phyloP scores from a whole-genome alignment of 2,113 vertebrate genomes.

The Psittacula cyanocephala region DNA sequence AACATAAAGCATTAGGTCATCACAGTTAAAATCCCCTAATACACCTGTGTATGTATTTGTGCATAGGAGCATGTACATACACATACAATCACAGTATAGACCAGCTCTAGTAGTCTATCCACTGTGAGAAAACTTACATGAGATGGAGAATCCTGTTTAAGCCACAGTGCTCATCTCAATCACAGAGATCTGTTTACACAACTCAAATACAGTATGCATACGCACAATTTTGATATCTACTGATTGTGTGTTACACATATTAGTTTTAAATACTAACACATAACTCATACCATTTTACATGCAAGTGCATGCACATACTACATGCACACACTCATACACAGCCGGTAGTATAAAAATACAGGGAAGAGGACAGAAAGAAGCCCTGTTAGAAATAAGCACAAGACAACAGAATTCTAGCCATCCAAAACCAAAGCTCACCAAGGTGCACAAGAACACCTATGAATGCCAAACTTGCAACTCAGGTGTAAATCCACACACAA shows the following conservation, averaged over 20 bases:
- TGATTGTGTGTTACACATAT: background rate
- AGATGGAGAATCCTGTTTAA: background rate
- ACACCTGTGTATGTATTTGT: background rate
- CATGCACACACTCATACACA: background rate
- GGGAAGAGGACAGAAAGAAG: background rate
- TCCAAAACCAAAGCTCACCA: background rate
- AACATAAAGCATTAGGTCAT: background rate
- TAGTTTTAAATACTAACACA: background rate
- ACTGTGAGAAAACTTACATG: rapidly evolving
- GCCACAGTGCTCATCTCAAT: background rate
- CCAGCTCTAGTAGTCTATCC: background rate
- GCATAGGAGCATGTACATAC: background rate
- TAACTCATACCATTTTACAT: background rate
- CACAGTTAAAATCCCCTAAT: background rate
- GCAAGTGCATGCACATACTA: background rate
- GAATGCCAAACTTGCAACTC: background rate
- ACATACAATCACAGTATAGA: background rate
- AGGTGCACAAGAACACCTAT: background rate
- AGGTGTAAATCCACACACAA: background rate
- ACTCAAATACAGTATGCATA: background rate
- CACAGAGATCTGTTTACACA: background rate
- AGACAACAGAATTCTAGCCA: background rate
- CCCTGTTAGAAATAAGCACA: background rate
- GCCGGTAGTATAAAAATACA: rapidly evolving
- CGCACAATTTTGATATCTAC: background rate